Base-by-base conservation (phyloP, 2,113 vertebrate species). In the Thalassoma bifasciatum region DNA sequence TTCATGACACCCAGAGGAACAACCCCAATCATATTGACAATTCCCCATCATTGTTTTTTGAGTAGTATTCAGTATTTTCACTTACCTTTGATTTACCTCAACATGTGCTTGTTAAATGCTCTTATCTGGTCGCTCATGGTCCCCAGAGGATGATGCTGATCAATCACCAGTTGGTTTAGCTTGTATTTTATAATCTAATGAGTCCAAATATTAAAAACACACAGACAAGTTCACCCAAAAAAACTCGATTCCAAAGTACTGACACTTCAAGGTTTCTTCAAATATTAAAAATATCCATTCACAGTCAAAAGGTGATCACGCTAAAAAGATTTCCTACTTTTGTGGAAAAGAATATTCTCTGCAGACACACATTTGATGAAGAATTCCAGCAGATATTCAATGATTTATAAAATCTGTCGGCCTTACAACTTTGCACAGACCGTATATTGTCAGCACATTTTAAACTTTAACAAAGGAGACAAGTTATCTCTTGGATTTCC, bases 371-470 rank as follows among this genome's bases (percentile, higher is more conserved):
- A 37, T 61, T 34, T 52, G 46, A 56, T 36, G 24, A n/a, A 11
- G 10, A 40, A 73, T 50, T 69, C 38, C 4, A 9, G 22, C 5
- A 46, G 46, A 10, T 42, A 54, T 44, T 52, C 42, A 75, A 67
- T 13, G 14, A 51, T 60, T 80, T 70, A 67, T 21, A 52, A 51
- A 57, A 61, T 66, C 21, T n/a, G 22, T 71, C 52, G 10, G 22
- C 36, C 71, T 51, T 42, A 30, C 40, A 82, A 64, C 37, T 82
- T 75, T 7, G 51, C 54, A 0, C 2, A 80, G 74, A 75, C 81
- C 79, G 49, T 21, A n/a, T 49, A 76, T 57, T 75, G 70, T 84
- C 78, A 75, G 56, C 73, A 73, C 23, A 66, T 82, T 82, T 56
- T 11, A 67, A 75, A 79, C 23, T 78, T 82, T 70, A 46, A 38